These are phyloP conservation scores for Drosophila ficusphila DNA, from an alignment of 1,140 invertebrate species.

Conservation along the genomic window DNA sequence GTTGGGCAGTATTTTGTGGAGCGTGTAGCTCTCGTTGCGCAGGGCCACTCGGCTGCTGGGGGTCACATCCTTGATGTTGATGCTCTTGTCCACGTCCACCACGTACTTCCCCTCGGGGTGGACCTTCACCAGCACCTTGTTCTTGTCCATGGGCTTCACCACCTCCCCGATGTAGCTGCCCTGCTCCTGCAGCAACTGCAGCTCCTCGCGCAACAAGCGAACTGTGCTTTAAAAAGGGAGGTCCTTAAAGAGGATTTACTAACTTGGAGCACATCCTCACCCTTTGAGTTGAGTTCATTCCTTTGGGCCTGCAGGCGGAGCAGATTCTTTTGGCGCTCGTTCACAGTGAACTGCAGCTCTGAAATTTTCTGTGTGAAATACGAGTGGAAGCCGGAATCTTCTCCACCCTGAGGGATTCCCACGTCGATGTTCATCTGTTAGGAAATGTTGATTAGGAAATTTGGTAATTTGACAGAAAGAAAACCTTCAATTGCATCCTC, in stretches of 20 bases:
- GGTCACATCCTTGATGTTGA: conserved; percentile 99
- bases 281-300: conserved; percentile 99
- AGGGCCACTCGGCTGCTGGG: conserved; percentile 98
- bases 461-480: too few relatives aligned
- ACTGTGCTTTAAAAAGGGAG: conserved; percentile 87
- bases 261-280: conserved; percentile 86
- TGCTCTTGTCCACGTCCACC: conserved; percentile 99
- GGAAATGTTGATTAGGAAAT: neutral
- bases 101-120: conserved; percentile 99
- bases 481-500: neutral
- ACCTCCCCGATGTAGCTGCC: conserved; percentile 99
- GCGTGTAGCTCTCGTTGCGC: conserved; percentile 98
- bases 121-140: conserved; percentile 99
- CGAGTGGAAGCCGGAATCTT: conserved; percentile 90
- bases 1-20: conserved; percentile 99
- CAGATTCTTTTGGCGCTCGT: conserved; percentile 99
- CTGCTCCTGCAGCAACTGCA: conserved; percentile 99
- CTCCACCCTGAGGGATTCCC: neutral
- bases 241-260: neutral
- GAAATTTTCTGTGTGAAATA: conserved; percentile 99
- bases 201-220: conserved; percentile 98
- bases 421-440: conserved; percentile 30
- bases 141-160: conserved; percentile 99
- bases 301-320: conserved; percentile 98
- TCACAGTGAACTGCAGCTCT: conserved; percentile 96